These are phyloP conservation scores for Athrips mouffetella DNA, from an alignment of 2,888 invertebrate genomes.

Conservation along the genomic window DNA sequence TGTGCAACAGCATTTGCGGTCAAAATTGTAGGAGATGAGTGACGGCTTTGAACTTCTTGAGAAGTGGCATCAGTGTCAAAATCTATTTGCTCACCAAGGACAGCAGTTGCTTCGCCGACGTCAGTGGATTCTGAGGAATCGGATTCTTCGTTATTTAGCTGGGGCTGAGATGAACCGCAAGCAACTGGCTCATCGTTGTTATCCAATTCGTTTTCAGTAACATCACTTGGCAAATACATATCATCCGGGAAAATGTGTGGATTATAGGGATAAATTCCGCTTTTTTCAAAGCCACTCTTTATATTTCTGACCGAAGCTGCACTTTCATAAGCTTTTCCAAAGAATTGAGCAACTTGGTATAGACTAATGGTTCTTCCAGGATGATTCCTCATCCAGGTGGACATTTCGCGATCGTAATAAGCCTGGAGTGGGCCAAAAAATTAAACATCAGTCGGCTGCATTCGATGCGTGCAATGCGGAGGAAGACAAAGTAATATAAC, in stretches of 20 bases:
- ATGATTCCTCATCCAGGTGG: constrained; percentile 25
- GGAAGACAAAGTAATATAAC: constrained; percentile 41
- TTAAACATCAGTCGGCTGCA: no score
- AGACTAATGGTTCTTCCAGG: constrained; percentile 7
- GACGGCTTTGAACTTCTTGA: constrained; percentile 10
- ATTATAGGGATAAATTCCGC: constrained; percentile 21
- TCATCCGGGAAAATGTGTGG: constrained; percentile 21
- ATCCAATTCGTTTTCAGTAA: constrained; percentile 21
- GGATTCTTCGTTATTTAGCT: constrained; percentile 18
- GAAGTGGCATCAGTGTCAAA: constrained; percentile 6
- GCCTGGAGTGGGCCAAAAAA: constrained; percentile 26
- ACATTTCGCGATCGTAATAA: constrained; percentile 24
- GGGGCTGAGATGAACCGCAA: constrained; percentile 19
- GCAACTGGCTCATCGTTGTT: constrained; percentile 15
- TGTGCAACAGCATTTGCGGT: constrained; percentile 13
- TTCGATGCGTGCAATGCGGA: constrained; percentile 33
- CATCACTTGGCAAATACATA: constrained; percentile 20
- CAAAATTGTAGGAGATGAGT: constrained; percentile 17
- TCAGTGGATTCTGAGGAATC: constrained; percentile 18
- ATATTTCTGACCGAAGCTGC: constrained; percentile 27
- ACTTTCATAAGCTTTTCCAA: constrained; percentile 31
- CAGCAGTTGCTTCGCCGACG: constrained; percentile 16
- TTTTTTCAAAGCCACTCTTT: constrained; percentile 25
- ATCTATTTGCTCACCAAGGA: constrained; percentile 6
- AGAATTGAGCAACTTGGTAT: constrained; percentile 30